Percentiles rank a stretch among this genome's conserved stretches.
Evolutionary conservation across 1,140 invertebrate species (phyloP).

Genomic region (Drepana arcuata): DNA sequence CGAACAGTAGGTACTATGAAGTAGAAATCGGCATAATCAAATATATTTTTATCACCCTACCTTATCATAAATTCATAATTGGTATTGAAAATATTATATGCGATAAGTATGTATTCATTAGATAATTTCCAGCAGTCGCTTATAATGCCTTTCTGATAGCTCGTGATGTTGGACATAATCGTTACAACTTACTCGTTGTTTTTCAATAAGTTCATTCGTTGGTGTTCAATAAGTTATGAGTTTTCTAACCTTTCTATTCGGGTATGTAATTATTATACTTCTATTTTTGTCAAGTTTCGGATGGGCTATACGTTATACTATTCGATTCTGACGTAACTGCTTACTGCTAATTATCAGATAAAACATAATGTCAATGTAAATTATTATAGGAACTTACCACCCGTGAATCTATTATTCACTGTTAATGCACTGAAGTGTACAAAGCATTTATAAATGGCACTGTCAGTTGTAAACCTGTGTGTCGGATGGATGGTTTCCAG

Average conservation of each 20-base stretch:
- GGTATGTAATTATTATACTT: not conserved
- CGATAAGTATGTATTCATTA: constrained; percentile 7
- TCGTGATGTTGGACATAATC: constrained; percentile 7
- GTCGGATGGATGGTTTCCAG: not conserved
- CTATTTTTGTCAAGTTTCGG: too few relatives aligned
- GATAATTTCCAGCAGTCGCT: constrained; percentile 15
- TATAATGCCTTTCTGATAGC: constrained; percentile 14
- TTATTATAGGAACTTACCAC: too few relatives aligned
- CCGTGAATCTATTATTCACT: too few relatives aligned
- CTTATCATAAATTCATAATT: constrained; percentile 13
- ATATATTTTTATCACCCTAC: constrained; percentile 8
- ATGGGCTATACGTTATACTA: too few relatives aligned
- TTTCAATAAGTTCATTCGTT: not conserved
- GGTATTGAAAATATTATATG: constrained; percentile 10
- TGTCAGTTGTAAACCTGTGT: constrained; percentile 1
- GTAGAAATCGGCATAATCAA: too few relatives aligned
- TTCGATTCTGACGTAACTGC: not conserved
- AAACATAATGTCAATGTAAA: too few relatives aligned
- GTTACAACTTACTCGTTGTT: constrained; percentile 3
- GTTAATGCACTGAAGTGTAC: too few relatives aligned
- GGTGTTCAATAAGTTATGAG: constrained; percentile 8
- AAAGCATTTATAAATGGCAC: not conserved
- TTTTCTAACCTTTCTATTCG: constrained; percentile 4
- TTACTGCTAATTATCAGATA: not conserved
- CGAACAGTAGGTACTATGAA: too few relatives aligned